A percentile compares a stretch with the other conserved stretches of the same genome.
Conservation (phyloP, 2,888 invertebrate species). For the Callyntrura guangdongensis region DNA sequence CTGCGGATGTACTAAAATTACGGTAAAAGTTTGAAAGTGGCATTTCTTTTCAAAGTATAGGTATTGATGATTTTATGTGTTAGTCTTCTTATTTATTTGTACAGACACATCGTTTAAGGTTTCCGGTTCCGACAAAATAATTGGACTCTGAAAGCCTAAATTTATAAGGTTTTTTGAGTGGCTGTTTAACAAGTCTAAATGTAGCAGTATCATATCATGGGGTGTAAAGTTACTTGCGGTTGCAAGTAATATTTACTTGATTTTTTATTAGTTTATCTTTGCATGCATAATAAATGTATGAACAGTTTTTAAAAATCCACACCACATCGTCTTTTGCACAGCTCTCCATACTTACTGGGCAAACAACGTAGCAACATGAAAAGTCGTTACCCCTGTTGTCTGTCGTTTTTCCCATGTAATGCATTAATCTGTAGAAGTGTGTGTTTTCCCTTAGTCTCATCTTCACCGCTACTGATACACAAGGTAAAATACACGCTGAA, state of each 20-base stretch:
- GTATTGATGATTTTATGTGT: too few species aligned
- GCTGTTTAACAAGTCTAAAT: neutral
- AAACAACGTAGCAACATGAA: neutral
- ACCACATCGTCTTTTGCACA: neutral
- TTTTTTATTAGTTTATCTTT: conserved; percentile 28
- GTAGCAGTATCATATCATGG: neutral
- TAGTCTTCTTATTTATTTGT: neutral
- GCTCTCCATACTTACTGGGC: neutral
- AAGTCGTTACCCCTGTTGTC: conserved; percentile 51
- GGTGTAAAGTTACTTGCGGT: too few species aligned
- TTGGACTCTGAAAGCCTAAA: neutral
- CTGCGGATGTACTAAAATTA: too few species aligned
- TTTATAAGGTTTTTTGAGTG: neutral
- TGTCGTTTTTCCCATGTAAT: conserved; percentile 48
- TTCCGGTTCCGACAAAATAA: conserved; percentile 46
- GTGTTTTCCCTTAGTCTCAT: conserved; percentile 23
- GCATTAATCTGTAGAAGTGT: conserved; percentile 9
- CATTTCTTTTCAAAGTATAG: too few species aligned
- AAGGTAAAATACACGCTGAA: neutral
- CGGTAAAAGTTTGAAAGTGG: too few species aligned
- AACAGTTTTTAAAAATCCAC: neutral
- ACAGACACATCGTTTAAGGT: neutral
- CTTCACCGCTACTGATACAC: neutral
- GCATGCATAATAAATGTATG: conserved; percentile 12
- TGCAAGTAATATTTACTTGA: neutral